These are phyloP conservation scores for Carassius carassius DNA, from an alignment of 2,113 vertebrate genomes.

Conservation along the genomic window DNA sequence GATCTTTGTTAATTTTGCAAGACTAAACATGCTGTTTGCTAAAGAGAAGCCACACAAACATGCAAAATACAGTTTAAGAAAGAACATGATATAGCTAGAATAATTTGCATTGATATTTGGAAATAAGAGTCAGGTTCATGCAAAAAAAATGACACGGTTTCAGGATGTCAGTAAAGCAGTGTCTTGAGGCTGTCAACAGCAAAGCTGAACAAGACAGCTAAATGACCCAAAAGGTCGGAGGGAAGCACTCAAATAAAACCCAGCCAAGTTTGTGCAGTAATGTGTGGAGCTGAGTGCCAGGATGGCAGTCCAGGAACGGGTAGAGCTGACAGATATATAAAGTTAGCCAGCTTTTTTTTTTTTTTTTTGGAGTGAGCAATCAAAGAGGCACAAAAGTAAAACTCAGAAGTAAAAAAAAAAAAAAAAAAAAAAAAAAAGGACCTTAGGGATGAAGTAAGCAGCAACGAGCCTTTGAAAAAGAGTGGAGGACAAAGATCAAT, in stretches of 20 bases:
- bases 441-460: slow-evolving; percentile 8
- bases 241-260: neutral
- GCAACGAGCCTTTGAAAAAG: neutral
- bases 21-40: neutral
- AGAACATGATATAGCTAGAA: neutral
- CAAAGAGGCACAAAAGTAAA: neutral
- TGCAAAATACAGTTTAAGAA: neutral
- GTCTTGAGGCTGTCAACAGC: neutral
- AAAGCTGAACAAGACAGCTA: neutral
- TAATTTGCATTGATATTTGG: neutral
- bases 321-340: slow-evolving; percentile 11
- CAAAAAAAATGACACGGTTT: neutral
- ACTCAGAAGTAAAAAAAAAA: neutral
- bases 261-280: slow-evolving; percentile 7
- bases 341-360: neutral
- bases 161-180: neutral
- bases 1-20: neutral
- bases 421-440: neutral
- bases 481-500: slow-evolving; percentile 5
- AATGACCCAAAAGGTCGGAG: neutral
- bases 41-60: neutral
- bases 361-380: neutral
- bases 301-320: neutral
- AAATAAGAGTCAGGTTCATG: neutral
- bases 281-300: neutral